These are phyloP conservation scores for Argyra leucocephala DNA, from an alignment of 2,888 invertebrate genomes.

Conservation along the genomic window DNA sequence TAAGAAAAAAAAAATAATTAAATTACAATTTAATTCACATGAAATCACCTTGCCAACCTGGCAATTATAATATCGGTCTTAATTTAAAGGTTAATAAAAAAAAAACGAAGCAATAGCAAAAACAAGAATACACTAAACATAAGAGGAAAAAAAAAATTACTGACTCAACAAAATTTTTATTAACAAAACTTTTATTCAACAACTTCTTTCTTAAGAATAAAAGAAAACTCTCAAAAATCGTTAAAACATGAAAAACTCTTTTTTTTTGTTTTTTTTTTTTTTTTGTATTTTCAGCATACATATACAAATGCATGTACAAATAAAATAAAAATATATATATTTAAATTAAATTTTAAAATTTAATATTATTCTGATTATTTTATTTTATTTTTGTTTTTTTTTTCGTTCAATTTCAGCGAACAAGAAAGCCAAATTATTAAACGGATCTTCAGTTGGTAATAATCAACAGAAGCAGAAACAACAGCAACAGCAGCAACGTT, in stretches of 20 bases:
- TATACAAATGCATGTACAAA: background rate
- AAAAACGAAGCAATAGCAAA: no score
- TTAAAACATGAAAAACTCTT: background rate
- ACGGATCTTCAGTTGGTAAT: constrained; percentile 33
- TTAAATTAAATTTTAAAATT: background rate
- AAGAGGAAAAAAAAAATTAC: background rate
- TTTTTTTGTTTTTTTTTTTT: no score
- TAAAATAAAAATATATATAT: background rate
- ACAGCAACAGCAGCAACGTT: background rate
- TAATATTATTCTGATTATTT: background rate
- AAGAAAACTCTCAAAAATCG: background rate
- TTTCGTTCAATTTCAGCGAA: constrained; percentile 45
- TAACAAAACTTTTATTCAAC: no score
- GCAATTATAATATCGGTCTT: background rate
- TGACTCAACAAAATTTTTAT: no score
- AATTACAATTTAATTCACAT: no score
- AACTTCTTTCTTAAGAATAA: no score
- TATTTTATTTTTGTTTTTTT: background rate
- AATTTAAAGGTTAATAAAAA: no score
- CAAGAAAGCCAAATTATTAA: constrained; percentile 45
- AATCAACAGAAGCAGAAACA: constrained; percentile 12
- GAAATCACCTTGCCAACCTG: background rate
- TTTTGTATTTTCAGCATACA: background rate
- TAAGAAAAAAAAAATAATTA: no score
- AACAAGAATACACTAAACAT: background rate